A percentile compares a stretch with the other conserved stretches of the same genome.
These are phyloP conservation scores for Oophaga sylvatica DNA, from an alignment of 2,797 vertebrate species.

Conservation along the genomic window DNA sequence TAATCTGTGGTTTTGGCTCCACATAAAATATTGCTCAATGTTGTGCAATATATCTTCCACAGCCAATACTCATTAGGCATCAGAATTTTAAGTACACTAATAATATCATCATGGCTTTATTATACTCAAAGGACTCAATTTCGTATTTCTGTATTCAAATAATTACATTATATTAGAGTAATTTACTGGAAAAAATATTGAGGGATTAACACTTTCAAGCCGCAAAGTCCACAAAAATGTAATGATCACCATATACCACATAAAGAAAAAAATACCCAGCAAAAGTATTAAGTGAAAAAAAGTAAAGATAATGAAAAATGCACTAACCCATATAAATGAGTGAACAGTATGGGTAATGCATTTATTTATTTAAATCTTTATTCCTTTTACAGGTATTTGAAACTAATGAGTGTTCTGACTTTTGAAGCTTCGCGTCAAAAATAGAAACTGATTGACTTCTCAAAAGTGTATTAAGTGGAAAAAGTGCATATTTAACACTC, in stretches of 20 bases:
- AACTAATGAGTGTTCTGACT: neutral
- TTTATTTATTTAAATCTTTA: too few relatives aligned
- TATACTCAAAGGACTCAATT: neutral
- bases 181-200: neutral
- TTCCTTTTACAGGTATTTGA: too few relatives aligned
- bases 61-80: neutral
- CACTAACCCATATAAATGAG: too few relatives aligned
- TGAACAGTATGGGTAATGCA: too few relatives aligned
- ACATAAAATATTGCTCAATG: slow-evolving; percentile 8
- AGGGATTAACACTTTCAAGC: too few relatives aligned
- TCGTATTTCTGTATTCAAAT: neutral
- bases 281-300: too few relatives aligned
- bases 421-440: neutral
- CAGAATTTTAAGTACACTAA: neutral
- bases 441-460: neutral
- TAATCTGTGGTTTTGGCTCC: slow-evolving; percentile 2
- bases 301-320: too few relatives aligned
- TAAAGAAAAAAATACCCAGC: too few relatives aligned
- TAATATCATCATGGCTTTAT: slow-evolving; percentile 9
- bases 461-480: neutral
- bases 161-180: neutral
- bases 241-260: too few relatives aligned
- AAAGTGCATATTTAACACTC: neutral
- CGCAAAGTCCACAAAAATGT: too few relatives aligned
- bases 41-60: slow-evolving; percentile 16